Percentiles rank a stretch among this genome's conserved stretches.
These are phyloP conservation scores for Alauda arvensis DNA, from an alignment of 2,797 vertebrate genomes.

Conservation along the genomic window DNA sequence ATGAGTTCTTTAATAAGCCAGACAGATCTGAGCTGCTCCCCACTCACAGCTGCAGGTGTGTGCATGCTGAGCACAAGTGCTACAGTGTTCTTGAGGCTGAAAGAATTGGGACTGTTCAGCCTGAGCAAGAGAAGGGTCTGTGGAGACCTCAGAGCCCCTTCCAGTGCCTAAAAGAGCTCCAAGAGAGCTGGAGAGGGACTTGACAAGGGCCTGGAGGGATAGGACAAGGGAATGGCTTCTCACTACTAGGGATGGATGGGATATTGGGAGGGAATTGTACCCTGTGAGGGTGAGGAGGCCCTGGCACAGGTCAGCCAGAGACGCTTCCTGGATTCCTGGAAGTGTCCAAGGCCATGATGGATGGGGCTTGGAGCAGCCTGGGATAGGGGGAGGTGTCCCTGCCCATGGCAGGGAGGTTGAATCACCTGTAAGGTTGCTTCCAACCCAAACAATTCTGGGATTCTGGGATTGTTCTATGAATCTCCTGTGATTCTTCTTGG, in stretches of 20 bases:
- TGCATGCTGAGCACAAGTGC: background rate
- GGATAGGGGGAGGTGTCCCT: background rate
- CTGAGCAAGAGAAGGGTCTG: background rate
- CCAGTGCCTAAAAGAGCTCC: background rate
- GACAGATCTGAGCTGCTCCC: background rate
- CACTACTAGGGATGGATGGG: rapidly evolving
- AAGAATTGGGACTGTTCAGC: background rate
- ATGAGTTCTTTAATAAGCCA: background rate
- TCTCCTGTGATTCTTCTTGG: background rate
- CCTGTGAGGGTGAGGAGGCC: rapidly evolving
- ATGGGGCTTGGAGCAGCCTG: rapidly evolving
- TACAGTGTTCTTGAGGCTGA: background rate
- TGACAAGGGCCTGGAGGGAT: rapidly evolving
- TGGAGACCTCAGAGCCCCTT: background rate
- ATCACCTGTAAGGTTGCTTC: background rate
- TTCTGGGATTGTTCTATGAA: background rate
- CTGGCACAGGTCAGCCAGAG: background rate
- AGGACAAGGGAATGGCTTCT: background rate
- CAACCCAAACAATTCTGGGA: background rate
- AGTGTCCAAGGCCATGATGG: background rate
- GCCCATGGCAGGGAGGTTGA: background rate
- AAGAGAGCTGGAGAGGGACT: background rate
- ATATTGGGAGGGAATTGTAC: background rate
- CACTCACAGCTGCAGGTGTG: background rate
- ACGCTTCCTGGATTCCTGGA: background rate